phyloP scores from a whole-genome alignment of 1,140 invertebrate genomes.

The Drosophila tropicalis region DNA sequence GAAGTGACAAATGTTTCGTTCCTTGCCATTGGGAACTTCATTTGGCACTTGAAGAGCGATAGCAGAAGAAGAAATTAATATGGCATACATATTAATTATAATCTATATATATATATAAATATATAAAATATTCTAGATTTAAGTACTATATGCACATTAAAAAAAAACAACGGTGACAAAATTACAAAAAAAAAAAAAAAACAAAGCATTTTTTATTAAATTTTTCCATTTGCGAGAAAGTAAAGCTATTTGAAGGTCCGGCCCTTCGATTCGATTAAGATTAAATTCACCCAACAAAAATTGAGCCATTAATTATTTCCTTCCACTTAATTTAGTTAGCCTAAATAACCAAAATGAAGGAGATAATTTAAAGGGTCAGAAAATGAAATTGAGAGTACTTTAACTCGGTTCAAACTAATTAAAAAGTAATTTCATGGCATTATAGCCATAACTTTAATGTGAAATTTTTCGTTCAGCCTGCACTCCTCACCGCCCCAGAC shows the following conservation, averaged over 20 bases:
- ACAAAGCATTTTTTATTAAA: background rate
- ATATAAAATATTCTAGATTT: slow-evolving; percentile 76
- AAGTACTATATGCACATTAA: slow-evolving; percentile 83
- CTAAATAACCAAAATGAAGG: slow-evolving; percentile 3
- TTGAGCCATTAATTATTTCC: slow-evolving; percentile 19
- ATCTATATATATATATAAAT: slow-evolving; percentile 69
- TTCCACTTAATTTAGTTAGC: slow-evolving; percentile 18
- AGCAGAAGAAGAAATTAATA: slow-evolving; percentile 37
- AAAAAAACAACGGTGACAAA: slow-evolving; percentile 83
- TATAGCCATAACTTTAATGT: slow-evolving; percentile 36
- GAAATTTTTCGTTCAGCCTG: background rate
- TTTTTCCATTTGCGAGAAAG: background rate
- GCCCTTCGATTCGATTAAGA: slow-evolving; percentile 10
- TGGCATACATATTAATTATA: slow-evolving; percentile 34
- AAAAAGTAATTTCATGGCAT: slow-evolving; percentile 59
- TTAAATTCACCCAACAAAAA: slow-evolving; percentile 3
- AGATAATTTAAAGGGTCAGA: slow-evolving; percentile 26
- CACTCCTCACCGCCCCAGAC: too few relatives aligned
- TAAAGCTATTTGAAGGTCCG: background rate
- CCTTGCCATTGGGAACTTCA: slow-evolving; percentile 55
- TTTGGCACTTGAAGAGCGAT: slow-evolving; percentile 58
- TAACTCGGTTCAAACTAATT: slow-evolving; percentile 60
- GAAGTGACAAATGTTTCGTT: slow-evolving; percentile 60
- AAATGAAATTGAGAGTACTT: slow-evolving; percentile 18
- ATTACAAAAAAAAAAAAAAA: slow-evolving; percentile 75